Conservation (phyloP, 1,140 invertebrate genomes). For the Papilio machaon region DNA sequence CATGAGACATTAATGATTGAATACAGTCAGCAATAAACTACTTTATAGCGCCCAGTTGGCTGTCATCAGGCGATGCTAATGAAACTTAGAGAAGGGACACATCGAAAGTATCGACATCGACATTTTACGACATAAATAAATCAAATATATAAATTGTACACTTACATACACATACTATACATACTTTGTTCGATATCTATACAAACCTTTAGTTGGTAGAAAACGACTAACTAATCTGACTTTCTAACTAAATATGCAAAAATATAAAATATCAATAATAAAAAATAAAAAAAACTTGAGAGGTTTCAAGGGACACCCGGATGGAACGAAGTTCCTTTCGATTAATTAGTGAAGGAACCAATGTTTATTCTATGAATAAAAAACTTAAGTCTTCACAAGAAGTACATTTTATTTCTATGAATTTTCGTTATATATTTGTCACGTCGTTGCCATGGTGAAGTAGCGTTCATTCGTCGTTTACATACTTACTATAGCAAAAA, state of each 20-base stretch:
- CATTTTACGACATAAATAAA: background rate
- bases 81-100: background rate
- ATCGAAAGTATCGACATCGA: background rate
- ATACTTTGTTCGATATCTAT: background rate
- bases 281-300: too few species aligned
- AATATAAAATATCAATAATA: background rate
- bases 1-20: background rate
- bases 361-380: too few species aligned
- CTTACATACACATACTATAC: too few species aligned
- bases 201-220: background rate
- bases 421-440: too few species aligned
- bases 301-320: too few species aligned
- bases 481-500: too few species aligned
- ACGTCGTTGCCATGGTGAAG: too few species aligned
- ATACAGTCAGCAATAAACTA: slow-evolving; percentile 29
- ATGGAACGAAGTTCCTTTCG: too few species aligned
- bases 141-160: background rate
- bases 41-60: slow-evolving; percentile 21
- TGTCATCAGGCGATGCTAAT: slow-evolving; percentile 16
- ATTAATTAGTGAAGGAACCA: too few species aligned
- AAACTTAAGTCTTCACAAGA: too few species aligned
- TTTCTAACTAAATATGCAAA: background rate
- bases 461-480: too few species aligned
- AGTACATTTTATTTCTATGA: too few species aligned
- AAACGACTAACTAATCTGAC: background rate